These are phyloP conservation scores for Xenus cinereus DNA, from an alignment of 2,113 vertebrate genomes.

Conservation along the genomic window DNA sequence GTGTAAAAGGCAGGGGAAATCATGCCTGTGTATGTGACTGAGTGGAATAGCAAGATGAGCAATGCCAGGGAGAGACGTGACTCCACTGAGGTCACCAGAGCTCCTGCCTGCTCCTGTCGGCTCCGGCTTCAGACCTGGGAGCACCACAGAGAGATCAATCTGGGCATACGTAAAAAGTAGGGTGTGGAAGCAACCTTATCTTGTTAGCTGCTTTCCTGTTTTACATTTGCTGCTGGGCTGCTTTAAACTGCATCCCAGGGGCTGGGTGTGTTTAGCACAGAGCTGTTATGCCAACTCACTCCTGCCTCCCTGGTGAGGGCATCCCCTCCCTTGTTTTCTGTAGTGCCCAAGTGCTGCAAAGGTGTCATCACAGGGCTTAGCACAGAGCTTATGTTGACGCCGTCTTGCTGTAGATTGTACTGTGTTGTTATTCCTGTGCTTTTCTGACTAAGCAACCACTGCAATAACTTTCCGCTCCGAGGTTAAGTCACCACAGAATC, in stretches of 20 bases:
- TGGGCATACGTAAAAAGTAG: not conserved
- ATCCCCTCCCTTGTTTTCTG: not conserved
- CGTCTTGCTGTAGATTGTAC: not conserved
- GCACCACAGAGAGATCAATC: not conserved
- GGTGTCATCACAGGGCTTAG: not conserved
- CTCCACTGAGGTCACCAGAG: not conserved
- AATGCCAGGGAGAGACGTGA: not conserved
- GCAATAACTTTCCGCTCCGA: not conserved
- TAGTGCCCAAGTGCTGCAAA: not conserved
- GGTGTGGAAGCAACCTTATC: not conserved
- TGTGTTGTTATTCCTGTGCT: not conserved
- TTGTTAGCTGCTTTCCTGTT: not conserved
- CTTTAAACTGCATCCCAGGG: not conserved
- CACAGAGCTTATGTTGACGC: not conserved
- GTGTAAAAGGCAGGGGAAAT: not conserved
- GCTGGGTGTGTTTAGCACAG: not conserved
- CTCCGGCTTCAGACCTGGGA: not conserved
- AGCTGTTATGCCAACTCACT: not conserved
- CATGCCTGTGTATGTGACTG: not conserved
- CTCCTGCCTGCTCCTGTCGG: fast-evolving
- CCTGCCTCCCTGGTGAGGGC: not conserved
- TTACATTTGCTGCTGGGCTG: not conserved
- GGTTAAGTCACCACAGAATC: not conserved
- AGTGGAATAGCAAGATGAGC: not conserved
- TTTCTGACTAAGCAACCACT: not conserved